Percentiles rank a stretch among this genome's conserved stretches.
Evolutionary conservation across 2,888 invertebrate species (phyloP).

Genomic region (Drosophila seclusa): DNA sequence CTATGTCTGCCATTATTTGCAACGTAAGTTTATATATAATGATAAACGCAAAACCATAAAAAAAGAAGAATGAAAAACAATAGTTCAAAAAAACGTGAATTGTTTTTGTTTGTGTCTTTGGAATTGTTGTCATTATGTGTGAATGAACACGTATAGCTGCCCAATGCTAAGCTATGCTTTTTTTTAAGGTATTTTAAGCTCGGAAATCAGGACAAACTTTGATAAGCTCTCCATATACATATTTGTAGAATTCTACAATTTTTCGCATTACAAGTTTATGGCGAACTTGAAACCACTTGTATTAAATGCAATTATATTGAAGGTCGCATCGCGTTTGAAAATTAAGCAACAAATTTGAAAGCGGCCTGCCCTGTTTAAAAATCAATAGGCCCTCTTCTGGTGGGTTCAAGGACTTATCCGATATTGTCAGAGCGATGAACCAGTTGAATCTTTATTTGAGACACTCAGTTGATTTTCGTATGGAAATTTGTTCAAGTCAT

Average conservation of each 20-base stretch:
- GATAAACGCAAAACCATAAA: slow-evolving; percentile 25
- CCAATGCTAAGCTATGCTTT: not conserved
- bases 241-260: not conserved
- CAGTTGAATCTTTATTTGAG: slow-evolving; percentile 15
- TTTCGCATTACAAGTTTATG: slow-evolving; percentile 19
- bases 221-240: not conserved
- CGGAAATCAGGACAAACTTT: not conserved
- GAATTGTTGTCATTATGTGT: not conserved
- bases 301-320: slow-evolving; percentile 26
- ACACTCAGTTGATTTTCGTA: slow-evolving; percentile 4
- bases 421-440: slow-evolving; percentile 48
- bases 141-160: slow-evolving; percentile 23
- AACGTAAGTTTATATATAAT: slow-evolving; percentile 32
- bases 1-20: slow-evolving; percentile 28
- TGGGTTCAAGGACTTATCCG: slow-evolving; percentile 37
- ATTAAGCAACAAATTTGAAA: slow-evolving; percentile 28
- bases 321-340: slow-evolving; percentile 26
- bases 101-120: not conserved
- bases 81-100: not conserved
- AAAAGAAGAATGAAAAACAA: slow-evolving; percentile 10
- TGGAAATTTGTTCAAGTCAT: slow-evolving; percentile 16
- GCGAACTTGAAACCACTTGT: slow-evolving; percentile 14
- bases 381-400: not conserved
- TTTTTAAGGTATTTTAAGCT: not conserved
- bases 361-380: not conserved